Base-by-base conservation (phyloP, 2,888 invertebrate genomes). In the Brenthis hecate region DNA sequence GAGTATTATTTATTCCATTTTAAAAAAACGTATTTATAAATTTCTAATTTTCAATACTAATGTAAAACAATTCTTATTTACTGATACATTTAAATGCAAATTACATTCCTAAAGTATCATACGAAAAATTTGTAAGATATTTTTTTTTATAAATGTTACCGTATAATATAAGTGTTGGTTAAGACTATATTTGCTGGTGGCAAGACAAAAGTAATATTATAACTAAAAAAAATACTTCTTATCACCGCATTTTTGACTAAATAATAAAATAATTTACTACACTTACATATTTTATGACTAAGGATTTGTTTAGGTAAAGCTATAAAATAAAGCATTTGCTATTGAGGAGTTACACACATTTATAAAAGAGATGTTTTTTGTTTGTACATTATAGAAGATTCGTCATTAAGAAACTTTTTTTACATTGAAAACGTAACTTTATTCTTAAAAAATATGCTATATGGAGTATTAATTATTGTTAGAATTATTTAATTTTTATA, bases 221-320 rank as follows among this genome's bases (percentile, higher is more conserved):
- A 32, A 4, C 13, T 36, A 51, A 36, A 14, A 16, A 56, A 56
- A 51, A 13, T 51, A 50, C 19, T 43, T 48, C 23, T 48, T 50
- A 8, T 57, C 65, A 43, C 36, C 36, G 36, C 36, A 43, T 43
- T 43, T 43, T 43, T 43, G 36, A 43, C 36, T 43, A 51, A 57
- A 57, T 57, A 57, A 43, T 47, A 65, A 57, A 66, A 66, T 66
- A 66, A 66, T 66, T 66, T 66, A 66, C 43, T 66, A 60, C 28
- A 50, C 47, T 53, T 69, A 74, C 72, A 76, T 75, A 60, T 14
- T 50, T 60, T 28, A 65, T 53, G 65, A 66, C 57, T 66, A 53
- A 51, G 13, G 55, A 16, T 65, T 32, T 50, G 50, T 36, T 71
- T 23, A 60, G 64, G 66, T 73, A 69, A 73, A 74, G 62, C 55